Evolutionary conservation across 2,113 vertebrate genomes (phyloP), one percentile per base, ranked within the genome.

Genomic region (Prietella phreatophila): DNA sequence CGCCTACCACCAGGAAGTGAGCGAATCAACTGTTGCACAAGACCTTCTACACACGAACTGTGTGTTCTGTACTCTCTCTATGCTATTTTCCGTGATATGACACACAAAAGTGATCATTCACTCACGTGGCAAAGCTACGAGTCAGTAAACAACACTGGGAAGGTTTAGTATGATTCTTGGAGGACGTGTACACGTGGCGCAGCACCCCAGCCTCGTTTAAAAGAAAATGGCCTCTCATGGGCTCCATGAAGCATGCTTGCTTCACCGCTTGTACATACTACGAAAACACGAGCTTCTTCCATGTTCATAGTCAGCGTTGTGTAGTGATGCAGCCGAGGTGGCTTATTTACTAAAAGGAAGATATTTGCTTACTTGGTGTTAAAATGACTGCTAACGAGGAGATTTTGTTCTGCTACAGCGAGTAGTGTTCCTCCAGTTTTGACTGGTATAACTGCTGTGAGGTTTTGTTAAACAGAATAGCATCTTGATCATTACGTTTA

Each of bases 1-100:
- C 90, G 88, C 90, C 88, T 88, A 75, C 88, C 71, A 81, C 27
- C 88, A 91, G 90, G 90, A 91, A 91, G 90, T 89, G 88, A 67
- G 79, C 87, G 87, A 88, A 88, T 88, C 88, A 90, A 90, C 89
- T 88, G 89, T 90, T 90, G 87, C 88, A 50, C 82, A 85, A 87
- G 87, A 73, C 58, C 61, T 86, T 87, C 55, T n/a, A 56, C 22
- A 81, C 56, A 42, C 60, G 67, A 47, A 47, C 65, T 75, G 65
- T 82, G 75, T 71, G 56, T 36, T 71, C 39, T 76, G 53, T 67
- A 36, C 67, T 50, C 75, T 81, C 58, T 76, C 14, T 55, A 80
- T 17, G 47, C 19, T 83, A 78, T 63, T 47, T 56, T 81, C 47
- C 55, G 86, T 85, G 61, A 85, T 88, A 56, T 61, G 27, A 58